Percentiles rank a stretch among this genome's conserved stretches.
phyloP scores from a whole-genome alignment of 53 echinoderm and acorn worm species.

The Crossaster papposus region DNA sequence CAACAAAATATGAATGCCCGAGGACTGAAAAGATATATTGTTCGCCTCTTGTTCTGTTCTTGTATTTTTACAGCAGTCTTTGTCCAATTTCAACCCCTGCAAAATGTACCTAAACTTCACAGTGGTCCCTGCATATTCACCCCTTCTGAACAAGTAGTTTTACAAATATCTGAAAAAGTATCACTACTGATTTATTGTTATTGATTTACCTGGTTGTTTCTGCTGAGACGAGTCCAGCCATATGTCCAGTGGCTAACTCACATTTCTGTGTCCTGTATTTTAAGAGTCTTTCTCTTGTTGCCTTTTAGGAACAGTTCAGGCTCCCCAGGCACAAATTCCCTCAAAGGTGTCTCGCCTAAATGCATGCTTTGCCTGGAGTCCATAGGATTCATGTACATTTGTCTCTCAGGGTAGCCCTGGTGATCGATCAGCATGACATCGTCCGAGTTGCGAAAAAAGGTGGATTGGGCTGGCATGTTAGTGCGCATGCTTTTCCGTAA shows the following conservation, averaged over 20 bases:
- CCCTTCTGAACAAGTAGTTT: too few species aligned
- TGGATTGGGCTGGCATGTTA: slow-evolving; percentile 41
- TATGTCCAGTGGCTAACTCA: slow-evolving; percentile 36
- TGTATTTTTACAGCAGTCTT: too few species aligned
- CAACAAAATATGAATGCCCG: too few species aligned
- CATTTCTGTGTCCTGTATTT: slow-evolving; percentile 79
- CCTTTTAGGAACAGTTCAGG: slow-evolving; percentile 66
- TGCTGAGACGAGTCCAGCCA: background rate
- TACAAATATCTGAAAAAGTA: background rate
- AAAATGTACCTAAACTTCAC: too few species aligned
- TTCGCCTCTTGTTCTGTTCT: too few species aligned
- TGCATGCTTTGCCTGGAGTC: slow-evolving; percentile 80
- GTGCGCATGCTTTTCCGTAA: slow-evolving; percentile 69
- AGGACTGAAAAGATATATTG: too few species aligned
- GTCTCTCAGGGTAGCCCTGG: slow-evolving; percentile 62
- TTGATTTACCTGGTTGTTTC: background rate
- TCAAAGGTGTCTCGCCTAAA: slow-evolving; percentile 44
- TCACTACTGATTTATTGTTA: background rate
- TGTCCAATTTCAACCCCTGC: too few species aligned
- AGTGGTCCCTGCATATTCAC: too few species aligned
- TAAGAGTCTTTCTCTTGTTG: slow-evolving; percentile 79
- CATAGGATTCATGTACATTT: slow-evolving; percentile 97
- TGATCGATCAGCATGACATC: slow-evolving; percentile 90
- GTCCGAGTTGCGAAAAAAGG: slow-evolving; percentile 70
- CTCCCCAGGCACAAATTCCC: slow-evolving; percentile 49